A percentile compares a stretch with the other conserved stretches of the same genome.
Evolutionary conservation across 2,113 vertebrate genomes (phyloP).

Genomic region (Candoia aspera): DNA sequence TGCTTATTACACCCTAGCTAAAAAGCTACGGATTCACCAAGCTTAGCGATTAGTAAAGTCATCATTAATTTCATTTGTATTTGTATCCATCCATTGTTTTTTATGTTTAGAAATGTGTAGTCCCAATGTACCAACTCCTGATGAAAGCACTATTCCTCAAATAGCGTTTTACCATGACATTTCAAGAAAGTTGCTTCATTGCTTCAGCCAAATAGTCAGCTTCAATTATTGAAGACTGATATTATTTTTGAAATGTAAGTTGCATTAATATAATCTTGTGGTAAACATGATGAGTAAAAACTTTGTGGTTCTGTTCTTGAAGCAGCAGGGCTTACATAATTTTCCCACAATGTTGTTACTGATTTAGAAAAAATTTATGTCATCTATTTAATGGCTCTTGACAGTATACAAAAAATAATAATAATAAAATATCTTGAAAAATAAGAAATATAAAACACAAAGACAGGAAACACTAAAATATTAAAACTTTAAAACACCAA

Average conservation of each 20-base stretch:
- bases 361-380: neutral
- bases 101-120: neutral
- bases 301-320: neutral
- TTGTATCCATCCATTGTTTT: conserved; percentile 18
- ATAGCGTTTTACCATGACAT: neutral
- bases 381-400: neutral
- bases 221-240: neutral
- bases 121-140: neutral
- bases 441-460: neutral
- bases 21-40: neutral
- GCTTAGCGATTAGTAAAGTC: conserved; percentile 20
- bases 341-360: neutral
- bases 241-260: conserved; percentile 11
- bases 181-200: neutral
- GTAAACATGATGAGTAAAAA: neutral
- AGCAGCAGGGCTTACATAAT: no score
- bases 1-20: neutral
- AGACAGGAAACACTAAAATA: neutral
- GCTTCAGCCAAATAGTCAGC: neutral
- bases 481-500: neutral
- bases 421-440: neutral
- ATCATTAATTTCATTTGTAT: conserved; percentile 19
- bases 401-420: neutral
- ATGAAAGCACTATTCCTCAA: neutral
- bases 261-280: neutral